A percentile compares a stretch with the other conserved stretches of the same genome.
Conservation (phyloP, 2,113 vertebrate genomes). For the Mungos mungo region DNA sequence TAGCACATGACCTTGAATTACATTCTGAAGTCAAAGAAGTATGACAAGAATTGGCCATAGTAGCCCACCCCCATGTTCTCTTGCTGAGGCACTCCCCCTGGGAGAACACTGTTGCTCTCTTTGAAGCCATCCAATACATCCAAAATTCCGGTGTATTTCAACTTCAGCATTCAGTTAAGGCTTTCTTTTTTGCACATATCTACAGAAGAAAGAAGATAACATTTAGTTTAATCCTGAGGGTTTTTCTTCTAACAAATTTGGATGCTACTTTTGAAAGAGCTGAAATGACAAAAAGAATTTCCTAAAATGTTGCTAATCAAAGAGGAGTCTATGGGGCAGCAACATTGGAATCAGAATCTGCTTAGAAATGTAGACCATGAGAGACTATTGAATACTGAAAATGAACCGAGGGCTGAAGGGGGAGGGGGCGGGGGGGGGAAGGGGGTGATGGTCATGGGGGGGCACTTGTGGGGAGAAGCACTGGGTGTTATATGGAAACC, state of each 20-base stretch:
- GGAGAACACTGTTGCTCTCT: neutral
- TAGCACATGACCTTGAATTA: neutral
- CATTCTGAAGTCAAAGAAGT: neutral
- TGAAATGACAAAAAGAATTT: neutral
- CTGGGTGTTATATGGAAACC: too few relatives aligned
- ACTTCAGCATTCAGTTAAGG: neutral
- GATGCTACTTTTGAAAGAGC: neutral
- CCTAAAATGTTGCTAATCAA: neutral
- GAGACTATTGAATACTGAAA: too few relatives aligned
- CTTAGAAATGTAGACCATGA: neutral
- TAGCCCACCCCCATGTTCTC: neutral
- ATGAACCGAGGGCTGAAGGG: too few relatives aligned
- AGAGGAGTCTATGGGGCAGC: neutral
- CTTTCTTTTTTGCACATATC: neutral
- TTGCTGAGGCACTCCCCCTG: neutral
- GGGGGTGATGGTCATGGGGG: too few relatives aligned
- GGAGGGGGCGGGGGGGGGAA: too few relatives aligned
- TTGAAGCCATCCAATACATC: neutral
- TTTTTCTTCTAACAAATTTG: neutral
- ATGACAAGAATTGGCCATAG: neutral
- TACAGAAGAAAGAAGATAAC: neutral
- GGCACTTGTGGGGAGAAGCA: too few relatives aligned
- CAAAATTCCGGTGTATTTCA: neutral
- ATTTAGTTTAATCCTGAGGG: neutral
- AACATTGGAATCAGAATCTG: neutral